phyloP scores from a whole-genome alignment of 1,140 invertebrate species.

The Venturia canescens region DNA sequence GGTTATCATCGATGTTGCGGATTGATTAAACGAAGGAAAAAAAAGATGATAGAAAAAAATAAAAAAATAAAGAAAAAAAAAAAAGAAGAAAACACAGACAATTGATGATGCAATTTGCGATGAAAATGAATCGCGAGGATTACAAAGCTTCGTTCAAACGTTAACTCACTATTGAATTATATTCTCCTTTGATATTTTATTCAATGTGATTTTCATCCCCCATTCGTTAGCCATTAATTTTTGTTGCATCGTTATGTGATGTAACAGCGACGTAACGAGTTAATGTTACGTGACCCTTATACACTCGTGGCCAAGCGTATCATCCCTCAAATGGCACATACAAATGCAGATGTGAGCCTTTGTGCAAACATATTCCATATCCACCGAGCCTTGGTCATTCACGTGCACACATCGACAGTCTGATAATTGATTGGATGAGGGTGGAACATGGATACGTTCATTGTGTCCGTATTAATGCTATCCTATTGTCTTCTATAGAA shows the following conservation, averaged over 20 bases:
- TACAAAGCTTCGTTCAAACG: background rate
- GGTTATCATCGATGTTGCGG: too few species aligned
- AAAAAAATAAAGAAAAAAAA: too few species aligned
- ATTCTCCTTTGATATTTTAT: background rate
- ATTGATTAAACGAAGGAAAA: too few species aligned
- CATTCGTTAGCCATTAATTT: background rate
- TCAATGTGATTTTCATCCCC: background rate
- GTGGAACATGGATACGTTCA: background rate
- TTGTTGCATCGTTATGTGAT: background rate
- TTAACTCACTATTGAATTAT: background rate
- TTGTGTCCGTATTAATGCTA: background rate
- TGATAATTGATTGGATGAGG: slow-evolving; percentile 53
- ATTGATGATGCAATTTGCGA: too few species aligned
- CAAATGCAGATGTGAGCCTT: slow-evolving; percentile 16
- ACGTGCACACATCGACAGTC: slow-evolving; percentile 44
- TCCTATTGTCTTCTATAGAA: background rate
- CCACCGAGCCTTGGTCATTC: background rate
- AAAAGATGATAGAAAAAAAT: too few species aligned
- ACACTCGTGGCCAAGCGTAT: background rate
- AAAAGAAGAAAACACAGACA: too few species aligned
- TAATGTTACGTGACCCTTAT: slow-evolving; percentile 5
- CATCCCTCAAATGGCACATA: background rate
- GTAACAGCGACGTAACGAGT: slow-evolving; percentile 6
- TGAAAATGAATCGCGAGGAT: too few species aligned
- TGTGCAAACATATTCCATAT: slow-evolving; percentile 19